A percentile compares a stretch with the other conserved stretches of the same genome.
Evolutionary conservation across 1,140 invertebrate species (phyloP).

Genomic region (Drosophila kohkoa): DNA sequence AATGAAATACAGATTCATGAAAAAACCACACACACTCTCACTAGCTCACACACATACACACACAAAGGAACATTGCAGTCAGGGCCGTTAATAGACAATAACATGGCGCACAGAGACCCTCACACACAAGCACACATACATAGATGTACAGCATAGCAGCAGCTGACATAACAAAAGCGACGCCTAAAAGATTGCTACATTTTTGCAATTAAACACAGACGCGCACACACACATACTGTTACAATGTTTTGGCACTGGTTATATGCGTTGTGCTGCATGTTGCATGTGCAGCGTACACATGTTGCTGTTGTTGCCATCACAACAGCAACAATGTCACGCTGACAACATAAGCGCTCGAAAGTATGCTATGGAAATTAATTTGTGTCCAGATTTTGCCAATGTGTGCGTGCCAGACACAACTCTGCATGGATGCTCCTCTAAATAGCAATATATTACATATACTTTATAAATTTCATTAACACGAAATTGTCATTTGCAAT

Average conservation of each 20-base stretch:
- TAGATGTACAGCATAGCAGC: slow-evolving; percentile 3
- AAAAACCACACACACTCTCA: slow-evolving; percentile 58
- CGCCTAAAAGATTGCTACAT: slow-evolving; percentile 80
- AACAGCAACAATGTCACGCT: slow-evolving; percentile 67
- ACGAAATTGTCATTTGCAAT: slow-evolving; percentile 52
- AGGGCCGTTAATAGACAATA: slow-evolving; percentile 73
- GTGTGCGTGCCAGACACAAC: slow-evolving; percentile 17
- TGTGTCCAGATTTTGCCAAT: slow-evolving; percentile 59
- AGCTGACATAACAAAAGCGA: slow-evolving; percentile 76
- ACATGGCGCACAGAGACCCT: slow-evolving; percentile 54
- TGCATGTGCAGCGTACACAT: slow-evolving; percentile 58
- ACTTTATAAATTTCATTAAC: slow-evolving; percentile 62
- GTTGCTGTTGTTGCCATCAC: slow-evolving; percentile 58
- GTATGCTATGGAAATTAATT: slow-evolving; percentile 74
- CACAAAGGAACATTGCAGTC: slow-evolving; percentile 47
- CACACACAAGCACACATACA: slow-evolving; percentile 22
- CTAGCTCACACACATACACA: slow-evolving; percentile 26
- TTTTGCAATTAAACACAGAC: slow-evolving; percentile 78
- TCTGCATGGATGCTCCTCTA: slow-evolving; percentile 6
- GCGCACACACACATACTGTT: slow-evolving; percentile 14
- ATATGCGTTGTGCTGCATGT: slow-evolving; percentile 27
- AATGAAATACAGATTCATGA: slow-evolving; percentile 83
- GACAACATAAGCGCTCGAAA: slow-evolving; percentile 76
- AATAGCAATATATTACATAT: slow-evolving; percentile 46
- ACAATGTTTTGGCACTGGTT: slow-evolving; percentile 20